These are phyloP conservation scores for Lepisosteus osseus DNA, from an alignment of 2,113 vertebrate species.

Conservation along the genomic window DNA sequence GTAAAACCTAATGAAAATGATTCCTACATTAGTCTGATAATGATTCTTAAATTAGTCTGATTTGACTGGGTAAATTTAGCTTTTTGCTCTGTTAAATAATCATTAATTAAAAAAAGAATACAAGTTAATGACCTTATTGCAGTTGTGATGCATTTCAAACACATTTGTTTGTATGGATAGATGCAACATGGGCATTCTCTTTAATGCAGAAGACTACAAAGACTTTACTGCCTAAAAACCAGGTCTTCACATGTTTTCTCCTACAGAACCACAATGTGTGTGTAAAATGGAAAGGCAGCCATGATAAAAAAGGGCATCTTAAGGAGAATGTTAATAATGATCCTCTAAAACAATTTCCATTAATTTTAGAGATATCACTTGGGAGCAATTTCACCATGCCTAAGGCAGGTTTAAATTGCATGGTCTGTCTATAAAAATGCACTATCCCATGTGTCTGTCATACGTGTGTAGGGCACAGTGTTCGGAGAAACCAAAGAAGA, in stretches of 20 bases:
- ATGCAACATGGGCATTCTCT: too few species aligned
- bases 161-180: too few species aligned
- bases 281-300: slow-evolving; percentile 33
- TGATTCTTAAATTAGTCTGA: too few species aligned
- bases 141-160: too few species aligned
- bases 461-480: slow-evolving; percentile 50
- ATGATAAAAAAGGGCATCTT: slow-evolving; percentile 68
- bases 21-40: too few species aligned
- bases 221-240: slow-evolving; percentile 24
- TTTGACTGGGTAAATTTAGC: too few species aligned
- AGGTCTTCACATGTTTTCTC: slow-evolving; percentile 52
- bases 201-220: too few species aligned
- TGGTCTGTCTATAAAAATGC: slow-evolving; percentile 60
- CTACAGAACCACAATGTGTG: slow-evolving; percentile 11
- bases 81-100: too few species aligned
- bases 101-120: too few species aligned
- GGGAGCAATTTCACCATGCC: slow-evolving; percentile 75
- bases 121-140: too few species aligned
- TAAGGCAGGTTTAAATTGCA: slow-evolving; percentile 75
- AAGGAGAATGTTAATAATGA: slow-evolving; percentile 77
- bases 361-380: slow-evolving; percentile 67
- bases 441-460: slow-evolving; percentile 63
- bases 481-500: slow-evolving; percentile 15
- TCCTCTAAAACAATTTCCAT: slow-evolving; percentile 78
- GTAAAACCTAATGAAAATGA: too few species aligned